phyloP scores from a whole-genome alignment of 2,888 invertebrate species.

The Nomada flava region DNA sequence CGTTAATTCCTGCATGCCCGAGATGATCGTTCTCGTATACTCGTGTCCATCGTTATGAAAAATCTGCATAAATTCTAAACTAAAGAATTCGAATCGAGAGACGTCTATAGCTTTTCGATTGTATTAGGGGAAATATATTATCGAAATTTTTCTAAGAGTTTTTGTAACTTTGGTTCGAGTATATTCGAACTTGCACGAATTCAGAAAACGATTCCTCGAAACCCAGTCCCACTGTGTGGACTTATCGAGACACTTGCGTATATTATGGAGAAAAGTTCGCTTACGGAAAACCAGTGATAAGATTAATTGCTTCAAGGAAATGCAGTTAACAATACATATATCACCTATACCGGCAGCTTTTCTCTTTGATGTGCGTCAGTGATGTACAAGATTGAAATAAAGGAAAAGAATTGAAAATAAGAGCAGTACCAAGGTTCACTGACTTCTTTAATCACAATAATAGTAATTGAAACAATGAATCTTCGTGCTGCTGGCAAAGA shows the following conservation, averaged over 20 bases:
- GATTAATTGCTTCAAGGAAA: neutral
- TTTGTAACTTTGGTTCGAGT: conserved; percentile 18
- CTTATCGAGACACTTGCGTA: conserved; percentile 18
- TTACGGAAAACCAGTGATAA: neutral
- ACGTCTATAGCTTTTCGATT: neutral
- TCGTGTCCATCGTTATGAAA: neutral
- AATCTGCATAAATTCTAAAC: neutral
- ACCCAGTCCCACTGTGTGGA: conserved; percentile 6
- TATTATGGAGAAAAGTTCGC: conserved; percentile 23
- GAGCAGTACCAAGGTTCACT: conserved; percentile 29
- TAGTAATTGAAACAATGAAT: conserved; percentile 15
- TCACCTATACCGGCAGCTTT: conserved; percentile 22
- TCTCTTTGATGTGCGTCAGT: conserved; percentile 29
- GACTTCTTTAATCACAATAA: neutral
- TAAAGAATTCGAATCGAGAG: neutral
- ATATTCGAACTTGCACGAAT: conserved; percentile 19
- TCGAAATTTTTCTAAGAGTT: neutral
- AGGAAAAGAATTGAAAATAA: neutral
- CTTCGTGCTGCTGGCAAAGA: conserved; percentile 35
- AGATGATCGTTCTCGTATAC: conserved; percentile 21
- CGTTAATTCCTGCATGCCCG: conserved; percentile 38
- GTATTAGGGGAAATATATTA: neutral
- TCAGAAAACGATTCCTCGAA: conserved; percentile 13
- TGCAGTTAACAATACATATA: neutral
- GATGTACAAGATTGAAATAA: conserved; percentile 14